Percentiles rank a stretch among this genome's conserved stretches.
Evolutionary conservation across 2,888 invertebrate species (phyloP).

Genomic region (Nomada fabriciana): DNA sequence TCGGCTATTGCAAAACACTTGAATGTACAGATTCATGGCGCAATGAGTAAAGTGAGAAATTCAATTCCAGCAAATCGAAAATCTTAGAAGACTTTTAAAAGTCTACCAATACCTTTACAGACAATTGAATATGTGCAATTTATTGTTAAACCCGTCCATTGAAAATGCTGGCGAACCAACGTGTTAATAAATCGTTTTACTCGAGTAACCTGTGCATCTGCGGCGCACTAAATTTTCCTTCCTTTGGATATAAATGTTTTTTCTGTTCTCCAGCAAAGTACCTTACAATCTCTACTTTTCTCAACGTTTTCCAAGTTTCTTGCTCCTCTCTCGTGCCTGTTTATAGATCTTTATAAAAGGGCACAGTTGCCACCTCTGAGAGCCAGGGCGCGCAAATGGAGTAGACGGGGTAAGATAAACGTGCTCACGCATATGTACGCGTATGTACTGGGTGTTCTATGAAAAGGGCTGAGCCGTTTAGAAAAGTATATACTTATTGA

Average conservation of each 20-base stretch:
- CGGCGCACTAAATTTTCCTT: background rate
- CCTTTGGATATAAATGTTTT: background rate
- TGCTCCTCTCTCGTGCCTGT: conserved; percentile 1
- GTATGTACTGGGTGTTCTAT: background rate
- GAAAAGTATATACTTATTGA: background rate
- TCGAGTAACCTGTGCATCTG: background rate
- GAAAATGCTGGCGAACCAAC: background rate
- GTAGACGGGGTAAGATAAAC: conserved; percentile 42
- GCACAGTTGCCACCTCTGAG: conserved; percentile 1
- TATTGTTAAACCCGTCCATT: background rate
- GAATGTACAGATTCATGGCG: no score
- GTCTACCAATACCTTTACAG: no score
- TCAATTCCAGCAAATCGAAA: no score
- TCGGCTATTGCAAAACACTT: no score
- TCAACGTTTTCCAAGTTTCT: conserved; percentile 2
- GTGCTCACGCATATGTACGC: background rate
- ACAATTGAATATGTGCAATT: no score
- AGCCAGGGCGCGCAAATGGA: conserved; percentile 8
- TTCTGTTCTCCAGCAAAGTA: background rate
- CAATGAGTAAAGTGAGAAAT: no score
- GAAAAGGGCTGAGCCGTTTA: no score
- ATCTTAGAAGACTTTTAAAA: no score
- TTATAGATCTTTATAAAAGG: conserved; percentile 44
- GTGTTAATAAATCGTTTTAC: conserved; percentile 19
- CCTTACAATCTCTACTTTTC: conserved; percentile 9